A percentile compares a stretch with the other conserved stretches of the same genome.
Evolutionary conservation across 2,113 vertebrate genomes (phyloP).

Genomic region (Oriolus oriolus): DNA sequence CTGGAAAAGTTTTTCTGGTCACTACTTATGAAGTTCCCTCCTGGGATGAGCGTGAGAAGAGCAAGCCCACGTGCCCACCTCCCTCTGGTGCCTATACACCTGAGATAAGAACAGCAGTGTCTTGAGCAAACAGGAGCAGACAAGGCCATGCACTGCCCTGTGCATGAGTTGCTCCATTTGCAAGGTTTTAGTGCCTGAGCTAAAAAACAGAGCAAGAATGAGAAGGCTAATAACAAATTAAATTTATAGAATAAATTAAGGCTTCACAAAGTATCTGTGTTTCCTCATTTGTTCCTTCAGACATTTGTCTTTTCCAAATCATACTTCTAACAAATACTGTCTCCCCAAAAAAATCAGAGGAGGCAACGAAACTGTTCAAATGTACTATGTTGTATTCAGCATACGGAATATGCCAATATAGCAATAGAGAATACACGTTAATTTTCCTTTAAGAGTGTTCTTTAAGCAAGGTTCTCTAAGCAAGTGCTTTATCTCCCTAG

Average conservation of each 20-base stretch:
- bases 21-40: not conserved
- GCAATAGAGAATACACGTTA: not conserved
- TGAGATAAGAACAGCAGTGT: not conserved
- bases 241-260: not conserved
- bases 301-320: not conserved
- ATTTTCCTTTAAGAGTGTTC: not conserved
- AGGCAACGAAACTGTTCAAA: not conserved
- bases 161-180: accelerated
- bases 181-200: not conserved
- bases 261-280: not conserved
- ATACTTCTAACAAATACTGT: not conserved
- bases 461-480: not conserved
- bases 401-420: not conserved
- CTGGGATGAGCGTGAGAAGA: accelerated
- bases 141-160: accelerated
- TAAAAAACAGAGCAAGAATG: not conserved
- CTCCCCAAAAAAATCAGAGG: not conserved
- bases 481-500: accelerated
- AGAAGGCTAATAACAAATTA: not conserved
- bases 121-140: not conserved
- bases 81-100: not conserved
- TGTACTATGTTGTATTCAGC: not conserved
- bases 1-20: not conserved
- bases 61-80: accelerated
- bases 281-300: not conserved